phyloP scores from a whole-genome alignment of 2,113 vertebrate species.

The Barbus barbus region DNA sequence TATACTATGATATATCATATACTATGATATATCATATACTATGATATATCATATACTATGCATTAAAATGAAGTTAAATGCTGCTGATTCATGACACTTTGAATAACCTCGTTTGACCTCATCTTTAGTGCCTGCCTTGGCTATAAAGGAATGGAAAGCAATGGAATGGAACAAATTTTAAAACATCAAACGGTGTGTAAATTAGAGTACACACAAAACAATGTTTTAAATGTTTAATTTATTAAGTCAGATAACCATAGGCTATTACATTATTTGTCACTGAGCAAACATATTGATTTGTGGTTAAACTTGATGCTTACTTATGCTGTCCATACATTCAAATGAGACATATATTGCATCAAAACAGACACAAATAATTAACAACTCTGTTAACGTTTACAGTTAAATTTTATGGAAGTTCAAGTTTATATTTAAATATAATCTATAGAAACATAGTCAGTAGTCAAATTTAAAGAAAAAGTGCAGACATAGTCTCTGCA shows the following conservation, averaged over 20 bases:
- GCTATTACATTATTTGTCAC: neutral
- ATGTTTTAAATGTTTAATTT: neutral
- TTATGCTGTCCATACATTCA: neutral
- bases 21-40: no score
- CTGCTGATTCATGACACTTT: neutral
- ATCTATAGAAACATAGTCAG: neutral
- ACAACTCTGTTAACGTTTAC: neutral
- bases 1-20: no score
- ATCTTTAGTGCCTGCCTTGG: neutral
- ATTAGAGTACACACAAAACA: neutral
- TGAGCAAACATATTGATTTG: neutral
- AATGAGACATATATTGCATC: neutral
- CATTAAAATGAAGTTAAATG: neutral
- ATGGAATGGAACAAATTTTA: neutral
- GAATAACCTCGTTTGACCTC: no score
- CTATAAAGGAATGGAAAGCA: neutral
- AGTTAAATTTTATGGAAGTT: neutral
- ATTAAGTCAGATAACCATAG: conserved; percentile 14
- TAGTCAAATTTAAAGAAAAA: neutral
- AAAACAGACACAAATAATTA: neutral
- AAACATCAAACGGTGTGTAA: neutral
- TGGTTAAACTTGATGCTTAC: neutral
- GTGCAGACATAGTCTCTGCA: conserved; percentile 3
- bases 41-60: no score
- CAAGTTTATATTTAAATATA: neutral